Percentiles rank a stretch among this genome's conserved stretches.
Evolutionary conservation across 1,140 invertebrate genomes (phyloP).

Genomic region (Calliopsis andreniformis): DNA sequence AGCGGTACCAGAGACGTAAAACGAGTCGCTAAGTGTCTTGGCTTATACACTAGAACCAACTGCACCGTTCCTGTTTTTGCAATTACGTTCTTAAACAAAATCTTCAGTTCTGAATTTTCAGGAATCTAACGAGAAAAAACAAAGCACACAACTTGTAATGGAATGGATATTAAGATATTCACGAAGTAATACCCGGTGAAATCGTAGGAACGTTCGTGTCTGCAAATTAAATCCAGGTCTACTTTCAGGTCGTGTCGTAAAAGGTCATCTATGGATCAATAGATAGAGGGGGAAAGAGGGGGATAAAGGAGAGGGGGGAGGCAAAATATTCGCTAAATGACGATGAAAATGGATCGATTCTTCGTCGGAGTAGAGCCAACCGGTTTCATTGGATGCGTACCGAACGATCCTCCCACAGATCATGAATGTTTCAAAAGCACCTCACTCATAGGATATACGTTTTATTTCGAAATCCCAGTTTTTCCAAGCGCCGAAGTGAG

Average conservation of each 20-base stretch:
- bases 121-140: background rate
- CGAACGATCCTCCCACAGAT: background rate
- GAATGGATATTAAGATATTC: background rate
- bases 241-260: background rate
- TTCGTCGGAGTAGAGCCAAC: background rate
- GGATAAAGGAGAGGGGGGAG: too few relatives aligned
- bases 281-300: background rate
- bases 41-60: background rate
- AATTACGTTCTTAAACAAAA: background rate
- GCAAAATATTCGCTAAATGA: background rate
- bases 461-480: conserved; percentile 18
- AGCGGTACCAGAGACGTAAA: background rate
- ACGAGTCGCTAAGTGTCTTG: too few relatives aligned
- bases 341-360: background rate
- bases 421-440: conserved; percentile 12
- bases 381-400: background rate
- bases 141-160: background rate
- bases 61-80: background rate
- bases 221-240: conserved; percentile 3
- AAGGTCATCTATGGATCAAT: background rate
- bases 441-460: background rate
- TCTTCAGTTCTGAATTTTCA: background rate
- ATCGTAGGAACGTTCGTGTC: background rate
- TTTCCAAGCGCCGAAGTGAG: conserved; percentile 16
- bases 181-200: background rate